phyloP scores from a whole-genome alignment of 2,797 vertebrate genomes.

The Uromys caudimaculatus region DNA sequence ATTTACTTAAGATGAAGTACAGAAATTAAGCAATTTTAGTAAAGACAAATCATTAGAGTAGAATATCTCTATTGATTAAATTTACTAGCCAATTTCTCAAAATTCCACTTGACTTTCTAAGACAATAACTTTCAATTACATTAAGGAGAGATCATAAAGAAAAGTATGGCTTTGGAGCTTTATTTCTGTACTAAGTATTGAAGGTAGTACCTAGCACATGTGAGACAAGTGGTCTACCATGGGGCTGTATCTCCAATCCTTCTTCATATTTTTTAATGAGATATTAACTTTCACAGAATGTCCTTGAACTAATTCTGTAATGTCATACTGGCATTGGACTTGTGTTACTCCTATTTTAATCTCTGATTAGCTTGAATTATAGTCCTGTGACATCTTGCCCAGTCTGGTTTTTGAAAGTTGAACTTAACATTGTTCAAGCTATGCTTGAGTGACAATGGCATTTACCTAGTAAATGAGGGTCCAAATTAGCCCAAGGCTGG shows the following conservation, averaged over 20 bases:
- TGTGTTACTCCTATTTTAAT: too few relatives aligned
- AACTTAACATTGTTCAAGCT: conserved; percentile 8
- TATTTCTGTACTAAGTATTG: background rate
- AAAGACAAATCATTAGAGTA: conserved; percentile 7
- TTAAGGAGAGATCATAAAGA: conserved; percentile 45
- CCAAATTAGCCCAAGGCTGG: background rate
- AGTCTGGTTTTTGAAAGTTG: background rate
- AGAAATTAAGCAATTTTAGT: conserved; percentile 3
- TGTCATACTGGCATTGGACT: background rate
- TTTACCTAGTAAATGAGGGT: background rate
- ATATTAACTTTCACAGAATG: background rate
- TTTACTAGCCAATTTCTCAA: conserved; percentile 4
- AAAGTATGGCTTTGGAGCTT: background rate
- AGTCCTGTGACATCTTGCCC: too few relatives aligned
- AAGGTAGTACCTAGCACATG: background rate
- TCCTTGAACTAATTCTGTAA: background rate
- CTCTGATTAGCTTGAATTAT: background rate
- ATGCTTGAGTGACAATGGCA: background rate
- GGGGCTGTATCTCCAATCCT: background rate
- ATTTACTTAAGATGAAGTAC: background rate
- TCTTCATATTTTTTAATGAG: background rate
- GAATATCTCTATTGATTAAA: conserved; percentile 15
- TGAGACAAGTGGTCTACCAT: background rate
- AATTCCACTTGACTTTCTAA: background rate
- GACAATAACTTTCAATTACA: background rate